Evolutionary conservation across 2,888 invertebrate genomes (phyloP).

Genomic region (Punctoribates punctum): DNA sequence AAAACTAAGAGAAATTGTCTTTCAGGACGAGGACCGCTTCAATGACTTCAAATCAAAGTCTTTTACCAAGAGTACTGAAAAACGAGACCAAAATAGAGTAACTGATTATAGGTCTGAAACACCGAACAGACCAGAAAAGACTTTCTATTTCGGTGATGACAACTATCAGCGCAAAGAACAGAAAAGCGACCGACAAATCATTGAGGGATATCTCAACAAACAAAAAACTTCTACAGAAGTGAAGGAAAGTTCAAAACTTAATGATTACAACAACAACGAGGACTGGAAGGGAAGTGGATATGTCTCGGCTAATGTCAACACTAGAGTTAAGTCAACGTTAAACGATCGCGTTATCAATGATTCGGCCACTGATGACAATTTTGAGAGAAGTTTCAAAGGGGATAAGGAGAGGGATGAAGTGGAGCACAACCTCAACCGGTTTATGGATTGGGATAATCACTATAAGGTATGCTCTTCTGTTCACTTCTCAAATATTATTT

Average conservation of each 20-base stretch:
- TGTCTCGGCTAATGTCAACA: slow-evolving; percentile 1
- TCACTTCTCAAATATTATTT: no score
- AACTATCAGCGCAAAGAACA: slow-evolving; percentile 5
- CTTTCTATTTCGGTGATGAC: slow-evolving; percentile 27
- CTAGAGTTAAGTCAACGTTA: slow-evolving; percentile 5
- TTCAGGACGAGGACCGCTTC: background rate
- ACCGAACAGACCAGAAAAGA: slow-evolving; percentile 18
- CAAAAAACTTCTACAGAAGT: background rate
- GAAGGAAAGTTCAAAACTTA: background rate
- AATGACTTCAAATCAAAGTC: slow-evolving; percentile 6
- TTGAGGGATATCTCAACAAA: slow-evolving; percentile 7
- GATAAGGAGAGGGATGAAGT: slow-evolving; percentile 31
- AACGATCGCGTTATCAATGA: slow-evolving; percentile 41
- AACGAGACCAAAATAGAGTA: background rate
- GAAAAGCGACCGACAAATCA: background rate
- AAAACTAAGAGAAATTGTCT: background rate
- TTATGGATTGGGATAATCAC: slow-evolving; percentile 40
- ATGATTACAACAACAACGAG: slow-evolving; percentile 22
- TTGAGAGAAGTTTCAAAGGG: slow-evolving; percentile 40
- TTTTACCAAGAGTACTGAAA: background rate
- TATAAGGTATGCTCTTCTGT: background rate
- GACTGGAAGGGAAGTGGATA: slow-evolving; percentile 24
- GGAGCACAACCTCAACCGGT: slow-evolving; percentile 32
- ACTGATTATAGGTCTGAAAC: slow-evolving; percentile 3
- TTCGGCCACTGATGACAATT: slow-evolving; percentile 35